phyloP scores from a whole-genome alignment of 92 coral and sea anemone genomes.

The Blastomussa wellsi region DNA sequence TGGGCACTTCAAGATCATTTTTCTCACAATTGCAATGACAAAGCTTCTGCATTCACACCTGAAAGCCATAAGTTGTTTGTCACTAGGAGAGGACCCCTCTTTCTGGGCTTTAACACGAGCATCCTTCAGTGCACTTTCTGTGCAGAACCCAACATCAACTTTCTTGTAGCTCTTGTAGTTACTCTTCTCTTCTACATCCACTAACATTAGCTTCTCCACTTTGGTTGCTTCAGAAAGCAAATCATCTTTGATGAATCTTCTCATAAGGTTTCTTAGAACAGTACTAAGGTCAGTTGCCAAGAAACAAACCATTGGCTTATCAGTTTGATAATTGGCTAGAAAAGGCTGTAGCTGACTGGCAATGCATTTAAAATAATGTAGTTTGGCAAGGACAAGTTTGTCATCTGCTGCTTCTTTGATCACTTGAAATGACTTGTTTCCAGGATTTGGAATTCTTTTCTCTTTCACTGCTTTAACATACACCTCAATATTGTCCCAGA shows the following conservation, averaged over 20 bases:
- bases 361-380: conserved; percentile 53
- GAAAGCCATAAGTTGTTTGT: not conserved
- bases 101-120: not conserved
- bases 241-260: conserved; percentile 51
- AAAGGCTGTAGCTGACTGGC: conserved; percentile 50
- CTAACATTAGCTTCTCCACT: conserved; percentile 43
- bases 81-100: not conserved
- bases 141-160: conserved; percentile 50
- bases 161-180: conserved; percentile 53
- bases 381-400: conserved; percentile 41
- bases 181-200: conserved; percentile 48
- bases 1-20: not conserved
- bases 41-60: not conserved
- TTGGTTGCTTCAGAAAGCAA: conserved; percentile 43
- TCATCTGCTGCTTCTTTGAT: conserved; percentile 58
- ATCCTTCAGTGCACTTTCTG: conserved; percentile 9
- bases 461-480: conserved; percentile 64
- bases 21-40: not conserved
- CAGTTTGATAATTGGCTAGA: conserved; percentile 55
- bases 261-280: conserved; percentile 45
- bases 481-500: conserved; percentile 59
- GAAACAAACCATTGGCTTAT: conserved; percentile 54
- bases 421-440: conserved; percentile 51
- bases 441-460: conserved; percentile 46
- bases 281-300: conserved; percentile 47